Conservation (phyloP, 2,113 vertebrate species). For the Podiceps cristatus region DNA sequence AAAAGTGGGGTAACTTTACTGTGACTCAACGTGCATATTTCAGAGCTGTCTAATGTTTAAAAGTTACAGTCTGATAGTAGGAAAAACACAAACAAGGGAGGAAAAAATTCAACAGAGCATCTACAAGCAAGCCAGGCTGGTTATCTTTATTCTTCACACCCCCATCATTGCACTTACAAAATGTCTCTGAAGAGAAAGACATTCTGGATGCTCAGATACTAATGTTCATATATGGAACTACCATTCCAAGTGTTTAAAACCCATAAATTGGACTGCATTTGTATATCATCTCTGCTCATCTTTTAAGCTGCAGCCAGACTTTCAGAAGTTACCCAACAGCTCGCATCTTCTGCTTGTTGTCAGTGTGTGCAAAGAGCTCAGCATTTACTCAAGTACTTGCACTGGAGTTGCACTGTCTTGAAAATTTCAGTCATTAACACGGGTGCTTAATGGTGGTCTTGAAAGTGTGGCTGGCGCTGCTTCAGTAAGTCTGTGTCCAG, state of each 20-base stretch:
- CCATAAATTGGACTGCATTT: neutral
- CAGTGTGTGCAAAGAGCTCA: neutral
- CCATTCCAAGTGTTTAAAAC: neutral
- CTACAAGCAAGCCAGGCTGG: neutral
- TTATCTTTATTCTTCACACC: neutral
- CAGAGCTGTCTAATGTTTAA: neutral
- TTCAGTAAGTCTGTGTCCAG: neutral
- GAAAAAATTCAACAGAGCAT: neutral
- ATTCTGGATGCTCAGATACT: neutral
- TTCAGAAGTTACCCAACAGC: neutral
- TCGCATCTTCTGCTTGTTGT: neutral
- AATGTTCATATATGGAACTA: neutral
- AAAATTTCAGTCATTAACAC: neutral
- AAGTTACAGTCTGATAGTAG: neutral
- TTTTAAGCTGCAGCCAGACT: neutral
- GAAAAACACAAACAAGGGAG: neutral
- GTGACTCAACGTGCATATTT: neutral
- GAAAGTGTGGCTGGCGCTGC: neutral
- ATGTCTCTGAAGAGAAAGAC: neutral
- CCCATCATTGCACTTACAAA: neutral
- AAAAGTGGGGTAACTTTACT: neutral
- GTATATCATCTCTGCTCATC: neutral
- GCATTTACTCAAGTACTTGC: neutral
- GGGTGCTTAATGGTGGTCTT: neutral
- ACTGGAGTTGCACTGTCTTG: neutral